phyloP scores from a whole-genome alignment of 2,888 invertebrate genomes.

The Dryadula phaetusa region DNA sequence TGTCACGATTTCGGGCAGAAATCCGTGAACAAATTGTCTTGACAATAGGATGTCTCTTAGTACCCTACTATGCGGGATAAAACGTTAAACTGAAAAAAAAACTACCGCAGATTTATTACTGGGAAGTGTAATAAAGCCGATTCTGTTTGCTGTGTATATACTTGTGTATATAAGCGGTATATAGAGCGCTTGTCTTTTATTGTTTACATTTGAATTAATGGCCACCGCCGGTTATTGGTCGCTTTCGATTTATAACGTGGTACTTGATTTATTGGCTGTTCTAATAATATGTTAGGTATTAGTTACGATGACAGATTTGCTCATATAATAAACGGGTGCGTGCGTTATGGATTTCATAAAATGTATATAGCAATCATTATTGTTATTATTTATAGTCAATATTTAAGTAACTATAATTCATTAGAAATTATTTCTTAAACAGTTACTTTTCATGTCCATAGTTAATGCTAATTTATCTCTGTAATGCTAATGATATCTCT shows the following conservation, averaged over 20 bases:
- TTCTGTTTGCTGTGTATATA: conserved; percentile 53
- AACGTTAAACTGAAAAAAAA: too few relatives aligned
- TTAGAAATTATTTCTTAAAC: too few relatives aligned
- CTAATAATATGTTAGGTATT: conserved; percentile 34
- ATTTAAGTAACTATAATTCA: too few relatives aligned
- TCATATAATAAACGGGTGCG: conserved; percentile 1
- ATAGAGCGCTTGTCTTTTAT: conserved; percentile 46
- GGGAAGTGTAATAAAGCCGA: conserved; percentile 61
- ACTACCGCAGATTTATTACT: conserved; percentile 58
- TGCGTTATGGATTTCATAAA: background rate
- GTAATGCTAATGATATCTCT: too few relatives aligned
- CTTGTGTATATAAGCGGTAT: conserved; percentile 46
- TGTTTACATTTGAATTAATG: conserved; percentile 51
- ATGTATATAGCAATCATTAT: background rate
- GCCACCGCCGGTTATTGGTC: conserved; percentile 46
- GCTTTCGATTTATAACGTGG: conserved; percentile 47
- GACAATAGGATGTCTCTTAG: too few relatives aligned
- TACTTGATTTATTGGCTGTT: conserved; percentile 41
- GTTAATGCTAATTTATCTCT: too few relatives aligned
- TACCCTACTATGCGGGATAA: too few relatives aligned
- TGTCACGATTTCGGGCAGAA: too few relatives aligned
- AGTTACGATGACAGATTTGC: conserved; percentile 25
- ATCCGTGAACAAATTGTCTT: too few relatives aligned
- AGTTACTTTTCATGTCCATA: too few relatives aligned
- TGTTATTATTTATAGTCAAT: too few relatives aligned